Conservation (phyloP, 2,797 vertebrate species). For the Dicrostonyx torquatus region DNA sequence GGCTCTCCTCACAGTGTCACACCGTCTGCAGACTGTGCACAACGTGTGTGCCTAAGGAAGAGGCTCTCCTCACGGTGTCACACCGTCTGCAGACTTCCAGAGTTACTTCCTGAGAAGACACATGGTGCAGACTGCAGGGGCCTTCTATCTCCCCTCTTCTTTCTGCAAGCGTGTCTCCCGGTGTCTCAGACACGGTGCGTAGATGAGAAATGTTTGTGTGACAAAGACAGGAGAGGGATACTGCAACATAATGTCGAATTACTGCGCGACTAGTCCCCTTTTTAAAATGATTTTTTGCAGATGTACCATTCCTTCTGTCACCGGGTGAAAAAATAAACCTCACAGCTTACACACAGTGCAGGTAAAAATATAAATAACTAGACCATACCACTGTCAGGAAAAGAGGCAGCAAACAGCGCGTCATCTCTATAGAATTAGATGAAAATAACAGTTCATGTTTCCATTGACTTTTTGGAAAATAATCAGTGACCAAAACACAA, state of each 20-base stretch:
- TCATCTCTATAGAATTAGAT: not conserved
- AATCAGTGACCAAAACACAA: constrained; percentile 21
- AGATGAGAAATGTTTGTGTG: not conserved
- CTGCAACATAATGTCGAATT: constrained; percentile 32
- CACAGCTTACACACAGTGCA: constrained; percentile 48
- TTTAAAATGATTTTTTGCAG: constrained; percentile 32
- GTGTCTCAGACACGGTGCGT: not conserved
- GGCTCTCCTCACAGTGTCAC: not conserved
- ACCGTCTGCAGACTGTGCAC: not conserved
- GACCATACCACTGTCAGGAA: constrained; percentile 53
- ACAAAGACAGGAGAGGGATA: not conserved
- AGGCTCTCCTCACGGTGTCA: not conserved
- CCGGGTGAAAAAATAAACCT: constrained; percentile 46
- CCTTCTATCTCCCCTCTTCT: not conserved
- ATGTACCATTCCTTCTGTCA: constrained; percentile 39
- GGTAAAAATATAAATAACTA: constrained; percentile 67
- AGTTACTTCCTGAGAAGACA: constrained; percentile 20
- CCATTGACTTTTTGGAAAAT: constrained; percentile 31
- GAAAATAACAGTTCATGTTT: not conserved
- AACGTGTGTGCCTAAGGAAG: constrained; percentile 20
- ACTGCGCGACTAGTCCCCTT: not conserved
- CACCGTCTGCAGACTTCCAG: not conserved
- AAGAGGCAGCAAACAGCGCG: not conserved
- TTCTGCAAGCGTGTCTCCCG: not conserved
- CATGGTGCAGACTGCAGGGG: not conserved